Evolutionary conservation across 1,140 invertebrate genomes (phyloP).

Genomic region (Bombus haemorrhoidalis): DNA sequence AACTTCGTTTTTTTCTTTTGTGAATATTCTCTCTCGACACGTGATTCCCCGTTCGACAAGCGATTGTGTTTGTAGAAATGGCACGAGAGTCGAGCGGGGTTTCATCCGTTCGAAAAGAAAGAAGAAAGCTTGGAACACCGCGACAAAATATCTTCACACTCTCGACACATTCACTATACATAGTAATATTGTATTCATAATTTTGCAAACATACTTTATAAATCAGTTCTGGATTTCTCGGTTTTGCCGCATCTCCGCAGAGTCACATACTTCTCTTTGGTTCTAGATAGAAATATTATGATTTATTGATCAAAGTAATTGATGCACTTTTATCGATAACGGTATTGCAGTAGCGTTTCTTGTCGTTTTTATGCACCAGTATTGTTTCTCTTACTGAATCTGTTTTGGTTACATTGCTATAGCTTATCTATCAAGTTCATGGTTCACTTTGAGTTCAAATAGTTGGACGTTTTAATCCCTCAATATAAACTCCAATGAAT

Average conservation of each 20-base stretch:
- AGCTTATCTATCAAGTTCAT: too few species aligned
- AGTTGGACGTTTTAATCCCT: conserved; percentile 6
- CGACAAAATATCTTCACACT: conserved; percentile 58
- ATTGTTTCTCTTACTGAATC: background rate
- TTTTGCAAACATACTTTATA: conserved; percentile 64
- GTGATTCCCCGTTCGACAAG: background rate
- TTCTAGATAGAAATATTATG: background rate
- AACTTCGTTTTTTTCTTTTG: background rate
- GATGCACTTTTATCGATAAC: background rate
- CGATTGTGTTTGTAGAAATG: background rate
- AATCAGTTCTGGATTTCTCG: conserved; percentile 58
- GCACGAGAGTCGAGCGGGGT: background rate
- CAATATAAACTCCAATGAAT: background rate
- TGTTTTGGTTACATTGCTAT: background rate
- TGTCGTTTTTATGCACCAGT: background rate
- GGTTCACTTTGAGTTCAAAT: background rate
- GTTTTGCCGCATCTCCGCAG: conserved; percentile 48
- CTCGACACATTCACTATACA: conserved; percentile 68
- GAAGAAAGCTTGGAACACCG: conserved; percentile 20
- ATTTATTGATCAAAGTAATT: background rate
- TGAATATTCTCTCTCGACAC: background rate
- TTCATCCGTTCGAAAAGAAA: background rate
- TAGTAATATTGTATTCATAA: conserved; percentile 65
- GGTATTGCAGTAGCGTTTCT: background rate
- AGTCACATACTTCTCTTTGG: conserved; percentile 12